Evolutionary conservation across 2,888 invertebrate genomes (phyloP).

Genomic region (Pandemis corylana): DNA sequence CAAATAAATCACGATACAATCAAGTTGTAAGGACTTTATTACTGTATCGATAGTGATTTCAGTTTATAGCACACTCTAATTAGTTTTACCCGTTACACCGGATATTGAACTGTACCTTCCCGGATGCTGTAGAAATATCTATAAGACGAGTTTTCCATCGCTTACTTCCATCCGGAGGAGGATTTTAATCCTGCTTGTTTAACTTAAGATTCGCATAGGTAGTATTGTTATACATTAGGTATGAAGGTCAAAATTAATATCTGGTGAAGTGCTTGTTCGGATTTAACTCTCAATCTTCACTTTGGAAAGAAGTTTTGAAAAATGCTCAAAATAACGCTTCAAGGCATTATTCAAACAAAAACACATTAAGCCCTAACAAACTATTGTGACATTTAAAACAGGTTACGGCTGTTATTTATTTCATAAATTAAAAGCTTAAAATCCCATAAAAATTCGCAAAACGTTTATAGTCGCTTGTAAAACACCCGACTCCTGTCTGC

Average conservation of each 20-base stretch:
- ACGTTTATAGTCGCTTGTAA: conserved; percentile 67
- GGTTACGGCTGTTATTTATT: conserved; percentile 40
- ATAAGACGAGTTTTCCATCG: not conserved
- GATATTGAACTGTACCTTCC: conserved; percentile 25
- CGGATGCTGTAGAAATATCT: conserved; percentile 16
- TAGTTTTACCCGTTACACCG: not conserved
- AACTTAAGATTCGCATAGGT: not conserved
- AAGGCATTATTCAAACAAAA: not conserved
- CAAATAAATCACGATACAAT: too few species aligned
- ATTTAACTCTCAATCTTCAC: too few species aligned
- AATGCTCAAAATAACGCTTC: not conserved
- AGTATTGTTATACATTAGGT: too few species aligned
- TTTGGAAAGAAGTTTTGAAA: too few species aligned
- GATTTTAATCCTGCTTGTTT: not conserved
- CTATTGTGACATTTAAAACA: conserved; percentile 35
- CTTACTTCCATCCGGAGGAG: not conserved
- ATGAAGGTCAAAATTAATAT: too few species aligned
- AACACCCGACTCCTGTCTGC: conserved; percentile 67
- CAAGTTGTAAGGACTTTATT: too few species aligned
- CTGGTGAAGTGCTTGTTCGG: too few species aligned
- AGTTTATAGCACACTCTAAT: not conserved
- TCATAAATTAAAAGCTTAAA: conserved; percentile 44
- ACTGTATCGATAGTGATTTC: too few species aligned
- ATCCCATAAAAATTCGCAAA: conserved; percentile 70
- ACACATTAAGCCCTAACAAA: not conserved